Conservation (phyloP, 2,888 invertebrate genomes). For the Chaetoderma sp. region DNA sequence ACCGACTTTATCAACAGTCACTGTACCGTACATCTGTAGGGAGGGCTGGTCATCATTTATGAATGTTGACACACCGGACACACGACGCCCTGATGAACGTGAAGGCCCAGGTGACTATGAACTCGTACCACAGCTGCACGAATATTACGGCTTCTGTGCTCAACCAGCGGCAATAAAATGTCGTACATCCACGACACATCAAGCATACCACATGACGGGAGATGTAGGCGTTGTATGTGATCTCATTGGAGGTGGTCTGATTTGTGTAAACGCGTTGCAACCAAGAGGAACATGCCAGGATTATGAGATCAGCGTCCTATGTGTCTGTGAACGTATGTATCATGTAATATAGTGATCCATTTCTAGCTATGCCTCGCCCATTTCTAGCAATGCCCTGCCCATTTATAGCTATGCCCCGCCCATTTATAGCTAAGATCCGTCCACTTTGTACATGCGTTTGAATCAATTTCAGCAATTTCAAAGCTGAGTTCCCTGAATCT, state of each 20-base stretch:
- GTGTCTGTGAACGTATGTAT: constrained; percentile 64
- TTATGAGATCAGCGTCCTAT: constrained; percentile 85
- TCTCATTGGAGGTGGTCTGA: constrained; percentile 48
- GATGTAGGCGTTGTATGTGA: constrained; percentile 57
- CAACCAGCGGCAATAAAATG: constrained; percentile 43
- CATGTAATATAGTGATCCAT: too few relatives aligned
- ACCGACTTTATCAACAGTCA: constrained; percentile 15
- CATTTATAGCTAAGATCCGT: too few relatives aligned
- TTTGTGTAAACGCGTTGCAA: constrained; percentile 56
- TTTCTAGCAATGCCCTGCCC: too few relatives aligned
- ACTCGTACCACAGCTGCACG: constrained; percentile 39
- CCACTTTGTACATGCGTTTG: too few relatives aligned
- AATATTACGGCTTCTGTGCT: constrained; percentile 52
- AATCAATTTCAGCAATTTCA: too few relatives aligned
- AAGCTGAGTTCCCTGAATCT: too few relatives aligned
- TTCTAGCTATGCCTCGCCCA: too few relatives aligned
- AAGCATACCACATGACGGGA: constrained; percentile 39
- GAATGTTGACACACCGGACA: constrained; percentile 45
- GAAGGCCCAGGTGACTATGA: constrained; percentile 47
- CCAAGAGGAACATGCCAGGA: constrained; percentile 76
- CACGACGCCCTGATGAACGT: constrained; percentile 30
- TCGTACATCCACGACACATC: constrained; percentile 41
- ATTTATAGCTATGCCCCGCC: too few relatives aligned
- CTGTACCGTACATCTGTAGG: constrained; percentile 41
- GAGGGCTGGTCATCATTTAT: constrained; percentile 51